phyloP scores from a whole-genome alignment of 2,113 vertebrate species.

The Megaceryle torquata region DNA sequence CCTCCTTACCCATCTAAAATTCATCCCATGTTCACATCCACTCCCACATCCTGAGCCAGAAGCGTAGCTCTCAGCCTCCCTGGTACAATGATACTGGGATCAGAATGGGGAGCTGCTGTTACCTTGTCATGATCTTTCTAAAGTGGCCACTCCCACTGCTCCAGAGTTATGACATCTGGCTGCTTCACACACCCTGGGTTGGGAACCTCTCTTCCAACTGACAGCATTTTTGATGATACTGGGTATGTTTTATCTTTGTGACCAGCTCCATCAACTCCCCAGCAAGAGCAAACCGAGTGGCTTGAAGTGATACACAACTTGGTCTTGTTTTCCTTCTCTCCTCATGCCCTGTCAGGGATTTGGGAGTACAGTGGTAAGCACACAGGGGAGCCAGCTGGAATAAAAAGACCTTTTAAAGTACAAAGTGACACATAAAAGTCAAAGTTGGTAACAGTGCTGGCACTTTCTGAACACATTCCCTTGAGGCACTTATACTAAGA shows the following conservation, averaged over 20 bases:
- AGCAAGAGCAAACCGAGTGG: not conserved
- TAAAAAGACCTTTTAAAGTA: not conserved
- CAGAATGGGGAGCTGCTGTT: not conserved
- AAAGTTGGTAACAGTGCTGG: not conserved
- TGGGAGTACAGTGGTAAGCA: not conserved
- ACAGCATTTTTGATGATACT: not conserved
- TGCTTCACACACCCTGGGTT: accelerated
- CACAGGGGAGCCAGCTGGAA: not conserved
- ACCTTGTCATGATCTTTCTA: not conserved
- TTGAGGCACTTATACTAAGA: not conserved
- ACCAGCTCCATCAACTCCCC: not conserved
- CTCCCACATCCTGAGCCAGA: not conserved
- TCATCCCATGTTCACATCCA: accelerated
- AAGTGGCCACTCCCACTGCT: not conserved
- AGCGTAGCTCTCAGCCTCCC: not conserved
- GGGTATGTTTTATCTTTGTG: not conserved
- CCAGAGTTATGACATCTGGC: not conserved
- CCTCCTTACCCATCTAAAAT: not conserved
- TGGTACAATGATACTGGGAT: not conserved
- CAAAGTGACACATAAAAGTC: not conserved
- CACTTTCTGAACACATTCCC: not conserved
- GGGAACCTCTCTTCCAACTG: not conserved
- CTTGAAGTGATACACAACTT: not conserved
- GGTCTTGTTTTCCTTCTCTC: not conserved
- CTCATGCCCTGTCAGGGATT: not conserved